Evolutionary conservation across 2,797 vertebrate species (phyloP).

Genomic region (Epinephelus malabaricus): DNA sequence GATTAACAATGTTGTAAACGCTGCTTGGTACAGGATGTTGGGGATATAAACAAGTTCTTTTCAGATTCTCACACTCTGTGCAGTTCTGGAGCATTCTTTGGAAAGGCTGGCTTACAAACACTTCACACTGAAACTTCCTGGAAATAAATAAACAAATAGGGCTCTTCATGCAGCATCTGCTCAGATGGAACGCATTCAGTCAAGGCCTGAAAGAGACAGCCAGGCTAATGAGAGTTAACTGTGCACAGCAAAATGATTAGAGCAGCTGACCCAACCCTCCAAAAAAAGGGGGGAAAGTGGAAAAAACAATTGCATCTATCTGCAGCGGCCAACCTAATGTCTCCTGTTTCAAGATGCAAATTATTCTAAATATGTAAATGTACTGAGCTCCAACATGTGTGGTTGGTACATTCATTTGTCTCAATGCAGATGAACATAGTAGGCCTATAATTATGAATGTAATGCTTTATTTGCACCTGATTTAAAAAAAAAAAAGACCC

Average conservation of each 20-base stretch:
- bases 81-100: constrained; percentile 61
- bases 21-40: constrained; percentile 57
- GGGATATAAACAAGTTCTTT: constrained; percentile 63
- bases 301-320: constrained; percentile 22
- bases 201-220: constrained; percentile 69
- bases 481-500: constrained; percentile 17
- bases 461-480: constrained; percentile 30
- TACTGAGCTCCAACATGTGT: constrained; percentile 28
- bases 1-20: constrained; percentile 70
- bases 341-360: constrained; percentile 43
- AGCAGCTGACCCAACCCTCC: constrained; percentile 61
- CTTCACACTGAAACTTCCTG: constrained; percentile 70
- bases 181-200: constrained; percentile 78
- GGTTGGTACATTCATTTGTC: constrained; percentile 44
- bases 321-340: constrained; percentile 9
- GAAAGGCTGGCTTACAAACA: constrained; percentile 62
- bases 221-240: constrained; percentile 78
- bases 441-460: constrained; percentile 21
- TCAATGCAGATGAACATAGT: constrained; percentile 24
- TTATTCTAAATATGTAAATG: constrained; percentile 39
- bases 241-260: constrained; percentile 71
- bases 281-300: constrained; percentile 17
- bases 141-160: constrained; percentile 79
- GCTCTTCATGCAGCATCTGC: constrained; percentile 79
- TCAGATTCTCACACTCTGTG: constrained; percentile 48